Evolutionary conservation across 2,113 vertebrate genomes (phyloP), one percentile per base, ranked within the genome.

Genomic region (Chinchilla lanigera): DNA sequence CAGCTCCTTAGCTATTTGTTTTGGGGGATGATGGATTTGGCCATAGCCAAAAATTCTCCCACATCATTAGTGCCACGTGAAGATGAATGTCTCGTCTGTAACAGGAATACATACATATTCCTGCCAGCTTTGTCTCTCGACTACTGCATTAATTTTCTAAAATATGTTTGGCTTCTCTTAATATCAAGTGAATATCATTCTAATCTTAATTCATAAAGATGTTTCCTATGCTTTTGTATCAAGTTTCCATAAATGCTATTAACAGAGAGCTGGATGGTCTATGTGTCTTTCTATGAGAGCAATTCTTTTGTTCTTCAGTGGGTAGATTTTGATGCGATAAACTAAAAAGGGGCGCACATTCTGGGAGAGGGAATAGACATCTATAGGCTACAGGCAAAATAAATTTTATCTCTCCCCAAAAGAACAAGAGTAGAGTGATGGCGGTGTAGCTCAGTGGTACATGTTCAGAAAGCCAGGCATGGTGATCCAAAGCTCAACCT

Each of bases 301-400:
- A 30, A 97, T 96, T 93, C n/a, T 97, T 82, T 38, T 75, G 52
- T 87, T 90, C 30, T 95, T 96, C 92, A 86, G 83, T 44, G 89
- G 14, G 63, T 1, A 85, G 8, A 7, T 22, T 81, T 95, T 83
- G 20, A n/a, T 80, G 35, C 38, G n/a, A 77, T 2, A 96, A 35
- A 33, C 19, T 86, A 22, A 85, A 28, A 44, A 14, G 0, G 10
- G 14, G 35, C 54, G 61, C 28, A 67, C 17, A 94, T 60, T 94
- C 41, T 88, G 22, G 30, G 41, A 94, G 47, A 88, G 38, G 30
- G 33, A 90, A 44, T 38, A 89, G 24, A 11, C 61, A 30, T 47
- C n/a, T 60, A 63, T 44, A 90, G 35, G 7, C 17, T 73, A 92
- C 12, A 58, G 38, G 24, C 90, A 71, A 93, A 84, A 61, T n/a